Evolutionary conservation across 2,113 vertebrate genomes (phyloP), one percentile per base, ranked within the genome.

Genomic region (Spilogale gracilis): DNA sequence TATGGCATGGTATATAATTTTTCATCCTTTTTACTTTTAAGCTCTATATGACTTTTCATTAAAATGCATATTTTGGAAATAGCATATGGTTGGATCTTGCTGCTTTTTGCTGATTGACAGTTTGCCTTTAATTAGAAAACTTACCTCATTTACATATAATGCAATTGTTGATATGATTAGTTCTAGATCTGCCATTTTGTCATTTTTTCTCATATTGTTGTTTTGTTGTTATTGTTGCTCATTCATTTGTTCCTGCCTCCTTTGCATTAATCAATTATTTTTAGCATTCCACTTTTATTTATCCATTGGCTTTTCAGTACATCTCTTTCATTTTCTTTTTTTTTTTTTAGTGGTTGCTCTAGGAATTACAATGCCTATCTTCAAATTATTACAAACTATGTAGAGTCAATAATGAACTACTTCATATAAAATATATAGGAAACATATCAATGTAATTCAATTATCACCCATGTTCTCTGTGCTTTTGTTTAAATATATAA

Each of bases 281-380:
- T 92, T 89, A 85, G 20, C 14, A 50, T 90, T 97, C 17, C 12
- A 78, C 85, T 95, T 95, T 86, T 11, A 78, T 87, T 97, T 76
- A 43, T 90, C 25, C 14, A 23, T 56, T 86, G 38, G 71, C 20
- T 81, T 81, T 92, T 74, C 48, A 89, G 27, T 56, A 45, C 14
- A 86, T 20, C 5, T 80, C 54, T 85, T 67, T 76, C 45, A 14
- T 23, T 74, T 90, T 90, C n/a, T 13, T 90, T 48, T 13, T n/a
- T 38, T n/a, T 76, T 86, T n/a, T 86, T 61, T 45, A 67, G 52
- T 43, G 6, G 23, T 92, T 69, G 48, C 38, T 74, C 23, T 86
- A 21, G 32, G 10, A 90, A 69, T 82, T 90, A 90, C 2, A 73
- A 25, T 60, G 13, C 9, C 5, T 61, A 50, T 79, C 7, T 79